Percentiles rank a stretch among this genome's conserved stretches.
These are phyloP conservation scores for Aurelia coerulea DNA, from an alignment of 30 jellyfish, hydroid and myxozoan genomes.

Conservation along the genomic window DNA sequence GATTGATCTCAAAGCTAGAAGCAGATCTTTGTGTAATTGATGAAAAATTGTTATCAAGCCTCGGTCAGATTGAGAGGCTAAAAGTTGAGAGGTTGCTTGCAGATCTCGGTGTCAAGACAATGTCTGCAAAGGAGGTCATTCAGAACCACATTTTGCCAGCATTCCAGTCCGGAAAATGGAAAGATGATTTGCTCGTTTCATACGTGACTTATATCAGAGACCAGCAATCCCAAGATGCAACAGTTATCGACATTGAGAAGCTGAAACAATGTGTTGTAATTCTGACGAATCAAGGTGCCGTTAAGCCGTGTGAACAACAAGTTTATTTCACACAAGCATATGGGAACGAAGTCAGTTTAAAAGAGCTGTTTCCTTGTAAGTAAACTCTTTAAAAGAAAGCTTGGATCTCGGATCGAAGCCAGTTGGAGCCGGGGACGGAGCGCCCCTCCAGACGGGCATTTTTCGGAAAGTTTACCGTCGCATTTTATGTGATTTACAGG, in stretches of 20 bases:
- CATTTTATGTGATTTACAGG: no score
- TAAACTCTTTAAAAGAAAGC: not conserved
- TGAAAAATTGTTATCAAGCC: constrained; percentile 8
- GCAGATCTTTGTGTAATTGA: constrained; percentile 64
- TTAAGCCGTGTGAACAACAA: constrained; percentile 43
- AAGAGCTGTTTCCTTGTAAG: constrained; percentile 61
- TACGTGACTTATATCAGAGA: constrained; percentile 51
- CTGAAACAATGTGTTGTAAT: constrained; percentile 43
- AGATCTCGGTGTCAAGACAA: constrained; percentile 79
- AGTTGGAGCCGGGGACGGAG: no score
- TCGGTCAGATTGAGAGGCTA: constrained; percentile 45
- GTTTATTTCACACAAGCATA: constrained; percentile 66
- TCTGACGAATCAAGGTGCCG: constrained; percentile 56
- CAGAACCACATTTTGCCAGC: constrained; percentile 71
- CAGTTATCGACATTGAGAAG: constrained; percentile 50
- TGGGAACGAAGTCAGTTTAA: constrained; percentile 55
- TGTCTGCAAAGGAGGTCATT: constrained; percentile 64
- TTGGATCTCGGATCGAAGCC: not conserved
- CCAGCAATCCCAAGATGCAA: constrained; percentile 50
- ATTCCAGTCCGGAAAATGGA: constrained; percentile 69
- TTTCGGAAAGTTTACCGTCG: no score
- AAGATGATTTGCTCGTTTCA: constrained; percentile 72
- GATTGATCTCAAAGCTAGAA: constrained; percentile 28
- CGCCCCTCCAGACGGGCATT: no score
- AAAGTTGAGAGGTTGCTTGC: constrained; percentile 63